phyloP scores from a whole-genome alignment of 2,888 invertebrate species.

The Drosophila lutescens region DNA sequence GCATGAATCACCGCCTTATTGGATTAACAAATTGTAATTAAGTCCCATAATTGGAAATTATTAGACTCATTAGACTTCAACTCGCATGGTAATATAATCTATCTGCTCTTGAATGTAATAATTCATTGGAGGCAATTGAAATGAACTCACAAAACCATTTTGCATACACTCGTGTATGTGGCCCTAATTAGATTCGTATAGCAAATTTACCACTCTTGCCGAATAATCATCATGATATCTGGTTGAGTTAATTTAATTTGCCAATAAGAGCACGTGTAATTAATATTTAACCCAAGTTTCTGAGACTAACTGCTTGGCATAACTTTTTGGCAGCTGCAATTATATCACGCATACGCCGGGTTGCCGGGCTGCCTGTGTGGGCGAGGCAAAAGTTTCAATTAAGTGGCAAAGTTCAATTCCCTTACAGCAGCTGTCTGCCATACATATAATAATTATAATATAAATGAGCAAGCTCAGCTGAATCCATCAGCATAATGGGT shows the following conservation, averaged over 20 bases:
- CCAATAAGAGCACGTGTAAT: constrained; percentile 35
- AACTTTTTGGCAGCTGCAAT: constrained; percentile 29
- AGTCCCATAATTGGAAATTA: background rate
- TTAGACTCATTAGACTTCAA: background rate
- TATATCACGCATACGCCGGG: constrained; percentile 41
- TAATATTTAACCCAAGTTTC: constrained; percentile 32
- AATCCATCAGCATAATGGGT: constrained; percentile 38
- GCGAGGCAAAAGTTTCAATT: constrained; percentile 36
- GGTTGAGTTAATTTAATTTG: constrained; percentile 29
- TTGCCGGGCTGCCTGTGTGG: background rate
- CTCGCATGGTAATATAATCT: background rate
- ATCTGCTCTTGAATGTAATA: background rate
- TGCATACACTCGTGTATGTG: background rate
- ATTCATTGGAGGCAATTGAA: background rate
- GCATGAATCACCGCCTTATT: background rate
- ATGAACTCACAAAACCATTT: background rate
- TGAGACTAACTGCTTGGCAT: constrained; percentile 31
- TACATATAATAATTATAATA: constrained; percentile 17
- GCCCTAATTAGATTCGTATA: constrained; percentile 7
- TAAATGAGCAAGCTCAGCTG: constrained; percentile 39
- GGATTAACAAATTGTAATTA: background rate
- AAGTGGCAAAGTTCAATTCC: constrained; percentile 45
- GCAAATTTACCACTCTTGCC: background rate
- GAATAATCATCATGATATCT: background rate
- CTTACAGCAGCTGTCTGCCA: constrained; percentile 18